Conservation (phyloP, 2,888 invertebrate genomes). For the Synanthedon andrenaeformis region DNA sequence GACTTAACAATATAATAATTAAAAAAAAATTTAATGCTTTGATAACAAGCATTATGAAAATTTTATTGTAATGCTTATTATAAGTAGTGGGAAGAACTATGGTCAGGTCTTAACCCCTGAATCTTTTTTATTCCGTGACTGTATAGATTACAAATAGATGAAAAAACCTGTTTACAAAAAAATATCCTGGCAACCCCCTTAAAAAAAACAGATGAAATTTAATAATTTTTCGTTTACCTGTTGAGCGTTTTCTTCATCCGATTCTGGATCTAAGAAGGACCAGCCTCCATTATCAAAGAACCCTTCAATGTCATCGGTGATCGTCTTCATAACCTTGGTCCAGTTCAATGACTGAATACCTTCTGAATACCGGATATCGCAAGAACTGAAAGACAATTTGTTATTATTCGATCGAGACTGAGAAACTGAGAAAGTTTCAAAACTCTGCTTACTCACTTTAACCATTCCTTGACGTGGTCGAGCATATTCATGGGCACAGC, state of each 20-base stretch:
- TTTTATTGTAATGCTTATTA: too few relatives aligned
- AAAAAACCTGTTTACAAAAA: too few relatives aligned
- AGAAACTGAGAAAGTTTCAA: neutral
- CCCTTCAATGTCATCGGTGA: slow-evolving; percentile 97
- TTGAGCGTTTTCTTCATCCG: slow-evolving; percentile 75
- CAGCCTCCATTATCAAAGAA: slow-evolving; percentile 99
- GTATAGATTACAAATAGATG: too few relatives aligned
- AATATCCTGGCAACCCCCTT: too few relatives aligned
- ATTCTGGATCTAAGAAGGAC: slow-evolving; percentile 97
- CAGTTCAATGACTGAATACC: slow-evolving; percentile 99
- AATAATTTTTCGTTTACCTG: slow-evolving; percentile 20
- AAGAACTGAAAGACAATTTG: slow-evolving; percentile 75
- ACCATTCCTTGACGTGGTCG: slow-evolving; percentile 99
- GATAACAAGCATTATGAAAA: too few relatives aligned
- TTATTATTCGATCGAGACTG: neutral
- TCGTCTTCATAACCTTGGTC: slow-evolving; percentile 99
- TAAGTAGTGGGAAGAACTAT: too few relatives aligned
- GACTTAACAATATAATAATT: neutral
- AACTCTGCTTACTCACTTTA: slow-evolving; percentile 78
- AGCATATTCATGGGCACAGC: slow-evolving; percentile 99
- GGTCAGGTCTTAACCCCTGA: too few relatives aligned
- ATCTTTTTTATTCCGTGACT: too few relatives aligned
- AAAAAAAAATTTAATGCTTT: too few relatives aligned
- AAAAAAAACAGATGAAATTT: too few relatives aligned
- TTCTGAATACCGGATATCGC: slow-evolving; percentile 97